Percentiles rank a stretch among this genome's conserved stretches.
phyloP scores from a whole-genome alignment of 2,888 invertebrate species.

The Apeira syringaria region DNA sequence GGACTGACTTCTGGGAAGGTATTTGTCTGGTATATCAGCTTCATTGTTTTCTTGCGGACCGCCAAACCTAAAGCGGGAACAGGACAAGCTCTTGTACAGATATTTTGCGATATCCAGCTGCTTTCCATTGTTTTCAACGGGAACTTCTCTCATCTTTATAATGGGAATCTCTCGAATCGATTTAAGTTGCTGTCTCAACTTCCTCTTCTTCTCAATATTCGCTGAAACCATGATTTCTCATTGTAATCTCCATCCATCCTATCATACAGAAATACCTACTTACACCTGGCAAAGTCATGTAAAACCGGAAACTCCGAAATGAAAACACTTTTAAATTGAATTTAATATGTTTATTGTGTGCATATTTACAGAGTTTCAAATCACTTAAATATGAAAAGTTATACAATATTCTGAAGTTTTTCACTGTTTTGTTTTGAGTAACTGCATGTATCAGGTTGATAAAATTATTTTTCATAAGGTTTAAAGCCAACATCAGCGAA shows the following conservation, averaged over 20 bases:
- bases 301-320: conserved; percentile 19
- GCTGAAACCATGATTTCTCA: conserved; percentile 64
- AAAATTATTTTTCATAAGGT: conserved; percentile 15
- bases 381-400: conserved; percentile 3
- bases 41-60: conserved; percentile 5
- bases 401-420: too few species aligned
- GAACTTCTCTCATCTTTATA: conserved; percentile 32
- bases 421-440: too few species aligned
- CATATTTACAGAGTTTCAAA: conserved; percentile 20
- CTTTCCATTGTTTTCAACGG: conserved; percentile 18
- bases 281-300: too few species aligned
- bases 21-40: conserved; percentile 4
- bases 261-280: conserved; percentile 12
- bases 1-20: conserved; percentile 31
- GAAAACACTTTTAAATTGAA: conserved; percentile 28
- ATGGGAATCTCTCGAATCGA: conserved; percentile 36
- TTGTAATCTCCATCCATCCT: conserved; percentile 46
- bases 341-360: conserved; percentile 37
- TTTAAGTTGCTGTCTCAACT: conserved; percentile 41
- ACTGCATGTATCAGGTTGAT: neutral
- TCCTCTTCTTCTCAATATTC: conserved; percentile 46
- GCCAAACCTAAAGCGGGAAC: conserved; percentile 36
- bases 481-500: conserved; percentile 29
- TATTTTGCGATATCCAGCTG: conserved; percentile 15
- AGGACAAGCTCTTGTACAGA: conserved; percentile 42